These are phyloP conservation scores for Rhabditophanes sp. DNA, from an alignment of 2,888 invertebrate genomes.

Conservation along the genomic window DNA sequence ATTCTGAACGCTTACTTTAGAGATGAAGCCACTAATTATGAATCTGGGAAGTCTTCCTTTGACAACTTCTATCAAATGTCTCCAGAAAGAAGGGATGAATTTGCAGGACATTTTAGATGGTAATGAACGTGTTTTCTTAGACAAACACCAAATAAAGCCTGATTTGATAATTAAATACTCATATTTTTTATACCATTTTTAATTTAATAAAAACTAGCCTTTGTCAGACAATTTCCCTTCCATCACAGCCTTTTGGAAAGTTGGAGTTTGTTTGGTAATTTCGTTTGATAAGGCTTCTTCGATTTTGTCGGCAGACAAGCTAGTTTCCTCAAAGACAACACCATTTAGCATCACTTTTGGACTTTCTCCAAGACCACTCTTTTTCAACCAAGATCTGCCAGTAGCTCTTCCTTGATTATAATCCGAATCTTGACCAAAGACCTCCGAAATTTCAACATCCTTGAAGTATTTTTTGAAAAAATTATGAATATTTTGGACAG, in stretches of 20 bases:
- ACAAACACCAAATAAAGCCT: no score
- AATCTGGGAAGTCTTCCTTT: no score
- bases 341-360: slow-evolving; percentile 75
- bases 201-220: slow-evolving; percentile 55
- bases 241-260: slow-evolving; percentile 74
- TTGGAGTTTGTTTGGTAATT: slow-evolving; percentile 68
- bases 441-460: slow-evolving; percentile 57
- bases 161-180: slow-evolving; percentile 76
- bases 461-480: slow-evolving; percentile 55
- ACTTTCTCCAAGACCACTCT: slow-evolving; percentile 45
- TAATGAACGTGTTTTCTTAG: no score
- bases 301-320: slow-evolving; percentile 57
- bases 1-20: no score
- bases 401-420: slow-evolving; percentile 62
- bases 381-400: slow-evolving; percentile 43
- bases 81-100: no score
- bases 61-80: no score
- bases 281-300: slow-evolving; percentile 78
- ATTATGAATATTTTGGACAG: slow-evolving; percentile 57
- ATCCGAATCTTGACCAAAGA: slow-evolving; percentile 71
- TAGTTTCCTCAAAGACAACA: slow-evolving; percentile 56
- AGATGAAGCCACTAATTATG: no score
- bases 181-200: slow-evolving; percentile 66
- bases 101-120: no score
- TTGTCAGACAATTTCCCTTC: slow-evolving; percentile 45